phyloP scores from a whole-genome alignment of 2,113 vertebrate species.

The Cyprinodon variegatus region DNA sequence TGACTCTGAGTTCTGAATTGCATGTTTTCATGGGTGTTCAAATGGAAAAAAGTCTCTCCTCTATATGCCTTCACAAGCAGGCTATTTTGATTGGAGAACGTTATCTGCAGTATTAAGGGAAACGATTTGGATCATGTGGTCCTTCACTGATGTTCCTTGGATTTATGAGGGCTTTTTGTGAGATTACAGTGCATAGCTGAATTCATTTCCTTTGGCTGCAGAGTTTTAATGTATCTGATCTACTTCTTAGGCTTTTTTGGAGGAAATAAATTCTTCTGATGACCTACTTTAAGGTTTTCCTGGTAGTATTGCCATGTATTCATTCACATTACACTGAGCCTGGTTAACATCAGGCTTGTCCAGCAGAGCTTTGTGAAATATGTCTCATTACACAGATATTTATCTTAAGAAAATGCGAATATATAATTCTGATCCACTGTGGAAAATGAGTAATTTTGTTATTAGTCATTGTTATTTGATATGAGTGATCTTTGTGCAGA shows the following conservation, averaged over 20 bases:
- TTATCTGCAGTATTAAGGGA: neutral
- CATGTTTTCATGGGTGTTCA: too few relatives aligned
- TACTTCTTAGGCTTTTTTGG: neutral
- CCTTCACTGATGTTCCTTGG: slow-evolving; percentile 25
- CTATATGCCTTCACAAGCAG: too few relatives aligned
- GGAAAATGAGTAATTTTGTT: neutral
- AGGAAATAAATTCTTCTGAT: neutral
- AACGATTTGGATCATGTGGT: slow-evolving; percentile 33
- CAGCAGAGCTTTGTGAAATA: neutral
- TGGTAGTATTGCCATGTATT: neutral
- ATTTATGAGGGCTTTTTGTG: slow-evolving; percentile 30
- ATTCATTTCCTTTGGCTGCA: neutral
- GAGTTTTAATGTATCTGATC: slow-evolving; percentile 1
- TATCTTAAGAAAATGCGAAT: neutral
- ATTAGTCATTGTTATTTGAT: neutral
- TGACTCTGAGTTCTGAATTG: too few relatives aligned
- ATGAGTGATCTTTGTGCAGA: neutral
- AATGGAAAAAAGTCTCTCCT: too few relatives aligned
- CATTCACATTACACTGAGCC: neutral
- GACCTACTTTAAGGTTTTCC: neutral
- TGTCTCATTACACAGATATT: neutral
- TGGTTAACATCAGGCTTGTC: neutral
- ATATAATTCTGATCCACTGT: neutral
- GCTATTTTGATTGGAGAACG: neutral
- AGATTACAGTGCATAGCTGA: slow-evolving; percentile 24